phyloP scores from a whole-genome alignment of 2,113 vertebrate species.

The Archocentrus centrarchus region DNA sequence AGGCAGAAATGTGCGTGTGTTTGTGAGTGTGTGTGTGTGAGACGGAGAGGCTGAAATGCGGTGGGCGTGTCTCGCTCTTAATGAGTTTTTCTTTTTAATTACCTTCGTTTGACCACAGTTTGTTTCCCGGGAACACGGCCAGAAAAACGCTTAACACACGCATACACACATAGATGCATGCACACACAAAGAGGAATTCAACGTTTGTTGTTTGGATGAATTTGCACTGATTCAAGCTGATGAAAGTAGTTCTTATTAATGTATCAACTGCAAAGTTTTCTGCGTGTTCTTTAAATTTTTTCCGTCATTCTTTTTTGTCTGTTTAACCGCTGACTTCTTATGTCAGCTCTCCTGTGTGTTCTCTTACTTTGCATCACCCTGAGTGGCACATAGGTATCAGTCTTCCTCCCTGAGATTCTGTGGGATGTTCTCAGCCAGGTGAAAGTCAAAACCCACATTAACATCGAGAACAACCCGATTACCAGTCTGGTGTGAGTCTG shows the following conservation, averaged over 20 bases:
- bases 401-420: not conserved
- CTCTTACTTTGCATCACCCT: conserved; percentile 24
- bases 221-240: conserved; percentile 2
- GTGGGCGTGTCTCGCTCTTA: conserved; percentile 36
- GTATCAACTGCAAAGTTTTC: not conserved
- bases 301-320: not conserved
- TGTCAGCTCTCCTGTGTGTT: not conserved
- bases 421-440: conserved; percentile 23
- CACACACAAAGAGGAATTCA: not conserved
- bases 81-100: conserved; percentile 61
- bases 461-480: not conserved
- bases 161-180: not conserved
- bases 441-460: not conserved
- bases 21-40: not conserved
- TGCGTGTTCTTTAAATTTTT: not conserved
- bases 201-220: not conserved
- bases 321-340: not conserved
- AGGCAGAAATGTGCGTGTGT: not conserved
- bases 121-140: conserved; percentile 43
- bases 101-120: conserved; percentile 49
- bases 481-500: not conserved
- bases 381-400: not conserved
- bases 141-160: conserved; percentile 18
- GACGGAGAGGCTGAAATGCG: not conserved
- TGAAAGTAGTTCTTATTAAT: not conserved